phyloP scores from a whole-genome alignment of 1,140 invertebrate genomes.

The Drosophila ficusphila region DNA sequence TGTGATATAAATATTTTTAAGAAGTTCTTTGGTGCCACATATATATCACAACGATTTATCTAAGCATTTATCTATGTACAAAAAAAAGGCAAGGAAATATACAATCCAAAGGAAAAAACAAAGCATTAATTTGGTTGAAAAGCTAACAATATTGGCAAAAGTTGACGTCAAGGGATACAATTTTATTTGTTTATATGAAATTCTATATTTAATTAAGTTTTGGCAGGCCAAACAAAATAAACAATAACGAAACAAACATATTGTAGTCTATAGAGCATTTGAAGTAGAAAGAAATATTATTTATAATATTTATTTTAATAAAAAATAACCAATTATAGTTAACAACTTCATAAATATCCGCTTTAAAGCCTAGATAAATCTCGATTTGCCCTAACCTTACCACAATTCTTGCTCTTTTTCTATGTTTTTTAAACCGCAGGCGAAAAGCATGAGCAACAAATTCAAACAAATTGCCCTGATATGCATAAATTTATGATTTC shows the following conservation, averaged over 20 bases:
- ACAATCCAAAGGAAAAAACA: constrained; percentile 42
- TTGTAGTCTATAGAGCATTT: too few species aligned
- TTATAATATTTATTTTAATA: not conserved
- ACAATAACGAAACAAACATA: too few species aligned
- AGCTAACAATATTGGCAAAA: constrained; percentile 3
- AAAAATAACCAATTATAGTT: too few species aligned
- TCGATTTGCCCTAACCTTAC: not conserved
- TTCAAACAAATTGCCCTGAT: constrained; percentile 51
- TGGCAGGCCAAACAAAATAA: not conserved
- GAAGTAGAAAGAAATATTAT: too few species aligned
- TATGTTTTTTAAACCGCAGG: not conserved
- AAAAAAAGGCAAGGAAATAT: constrained; percentile 14
- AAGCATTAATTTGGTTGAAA: constrained; percentile 16
- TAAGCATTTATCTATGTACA: constrained; percentile 31
- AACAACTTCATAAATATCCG: too few species aligned
- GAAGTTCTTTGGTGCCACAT: not conserved
- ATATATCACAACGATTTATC: constrained; percentile 54
- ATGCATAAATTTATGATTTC: constrained; percentile 60
- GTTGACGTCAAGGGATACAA: constrained; percentile 59
- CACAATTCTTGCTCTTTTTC: not conserved
- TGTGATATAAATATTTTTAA: constrained; percentile 54
- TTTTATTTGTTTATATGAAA: constrained; percentile 50
- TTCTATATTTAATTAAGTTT: constrained; percentile 35
- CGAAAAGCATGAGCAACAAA: constrained; percentile 21
- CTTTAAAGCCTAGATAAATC: not conserved